Percentiles rank a stretch among this genome's conserved stretches.
Evolutionary conservation across 2,888 invertebrate genomes (phyloP).

Genomic region (Drosophila acutilabella): DNA sequence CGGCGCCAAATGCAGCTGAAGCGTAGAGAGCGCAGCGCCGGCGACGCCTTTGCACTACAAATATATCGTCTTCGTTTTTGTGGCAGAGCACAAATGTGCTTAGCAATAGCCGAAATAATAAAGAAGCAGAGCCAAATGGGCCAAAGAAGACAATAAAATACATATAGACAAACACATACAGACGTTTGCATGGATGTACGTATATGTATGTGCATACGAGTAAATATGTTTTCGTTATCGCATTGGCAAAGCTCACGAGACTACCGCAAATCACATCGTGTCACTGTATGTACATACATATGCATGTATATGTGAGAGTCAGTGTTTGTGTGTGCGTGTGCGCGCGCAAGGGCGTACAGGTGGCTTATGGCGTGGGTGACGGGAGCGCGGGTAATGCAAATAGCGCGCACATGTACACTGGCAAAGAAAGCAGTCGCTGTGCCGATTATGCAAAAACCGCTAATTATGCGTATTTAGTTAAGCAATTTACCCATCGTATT

Average conservation of each 20-base stretch:
- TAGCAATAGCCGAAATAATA: constrained; percentile 40
- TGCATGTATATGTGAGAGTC: constrained; percentile 2
- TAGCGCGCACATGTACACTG: constrained; percentile 65
- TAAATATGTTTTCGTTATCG: constrained; percentile 53
- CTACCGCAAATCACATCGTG: constrained; percentile 63
- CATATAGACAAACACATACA: constrained; percentile 20
- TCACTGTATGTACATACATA: constrained; percentile 22
- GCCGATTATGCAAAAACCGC: constrained; percentile 69
- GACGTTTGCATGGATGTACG: not conserved
- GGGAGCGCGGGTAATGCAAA: constrained; percentile 56
- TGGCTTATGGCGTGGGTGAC: constrained; percentile 69
- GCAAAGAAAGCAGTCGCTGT: constrained; percentile 44
- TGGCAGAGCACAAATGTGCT: constrained; percentile 48
- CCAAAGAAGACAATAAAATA: constrained; percentile 59
- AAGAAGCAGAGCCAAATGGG: constrained; percentile 58
- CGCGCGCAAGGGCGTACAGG: constrained; percentile 74
- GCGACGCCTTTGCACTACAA: constrained; percentile 48
- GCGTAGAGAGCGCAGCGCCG: constrained; percentile 45
- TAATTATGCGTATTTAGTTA: constrained; percentile 45
- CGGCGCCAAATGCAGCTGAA: constrained; percentile 60
- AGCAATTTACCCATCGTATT: constrained; percentile 28
- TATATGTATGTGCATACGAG: constrained; percentile 1
- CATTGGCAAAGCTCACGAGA: constrained; percentile 57
- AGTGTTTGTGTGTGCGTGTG: constrained; percentile 37
- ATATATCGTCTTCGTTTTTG: constrained; percentile 42